A percentile compares a stretch with the other conserved stretches of the same genome.
Evolutionary conservation across 2,113 vertebrate species (phyloP).

Genomic region (Mola mola): DNA sequence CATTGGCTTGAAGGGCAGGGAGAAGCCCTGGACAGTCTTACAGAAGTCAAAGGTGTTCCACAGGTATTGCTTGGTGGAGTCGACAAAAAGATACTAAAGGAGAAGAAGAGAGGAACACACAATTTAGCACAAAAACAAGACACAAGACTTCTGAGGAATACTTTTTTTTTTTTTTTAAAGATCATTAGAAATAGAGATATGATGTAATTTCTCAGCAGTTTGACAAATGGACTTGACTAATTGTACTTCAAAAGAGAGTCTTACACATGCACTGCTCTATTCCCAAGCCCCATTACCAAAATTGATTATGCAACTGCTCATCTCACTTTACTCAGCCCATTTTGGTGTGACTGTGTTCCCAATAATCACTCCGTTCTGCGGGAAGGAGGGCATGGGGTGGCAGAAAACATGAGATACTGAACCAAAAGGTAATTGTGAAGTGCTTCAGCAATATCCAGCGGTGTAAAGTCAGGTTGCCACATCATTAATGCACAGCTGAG

Average conservation of each 20-base stretch:
- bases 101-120: background rate
- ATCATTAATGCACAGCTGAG: conserved; percentile 5
- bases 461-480: background rate
- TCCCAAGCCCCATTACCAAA: background rate
- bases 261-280: background rate
- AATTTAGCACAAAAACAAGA: too few relatives aligned
- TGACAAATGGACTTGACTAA: background rate
- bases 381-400: conserved; percentile 11
- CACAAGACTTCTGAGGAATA: too few relatives aligned
- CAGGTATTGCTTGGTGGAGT: conserved; percentile 88
- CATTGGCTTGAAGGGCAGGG: conserved; percentile 90
- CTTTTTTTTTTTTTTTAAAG: too few relatives aligned
- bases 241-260: too few relatives aligned
- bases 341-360: conserved; percentile 19
- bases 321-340: conserved; percentile 1
- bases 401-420: background rate
- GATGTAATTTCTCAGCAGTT: background rate
- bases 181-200: too few relatives aligned
- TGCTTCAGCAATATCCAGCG: background rate
- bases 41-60: conserved; percentile 98
- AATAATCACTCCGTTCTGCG: conserved; percentile 11
- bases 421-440: background rate
- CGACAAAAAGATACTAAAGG: conserved; percentile 92
- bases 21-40: conserved; percentile 86
- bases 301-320: too few relatives aligned